phyloP scores from a whole-genome alignment of 2,113 vertebrate genomes.

The Garra rufa region DNA sequence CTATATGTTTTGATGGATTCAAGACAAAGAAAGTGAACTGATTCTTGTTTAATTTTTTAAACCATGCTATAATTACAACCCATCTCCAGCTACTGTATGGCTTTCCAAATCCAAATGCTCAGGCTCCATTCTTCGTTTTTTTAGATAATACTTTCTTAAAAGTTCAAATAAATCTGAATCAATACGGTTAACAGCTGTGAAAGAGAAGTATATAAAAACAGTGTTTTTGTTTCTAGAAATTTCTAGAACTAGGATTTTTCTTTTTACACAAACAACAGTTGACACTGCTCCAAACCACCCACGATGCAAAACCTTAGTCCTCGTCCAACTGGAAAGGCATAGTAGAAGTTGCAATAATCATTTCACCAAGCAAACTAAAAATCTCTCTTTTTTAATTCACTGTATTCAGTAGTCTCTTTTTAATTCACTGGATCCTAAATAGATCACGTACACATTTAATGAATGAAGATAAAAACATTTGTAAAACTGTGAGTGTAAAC shows the following conservation, averaged over 20 bases:
- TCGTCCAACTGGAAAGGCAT: not conserved
- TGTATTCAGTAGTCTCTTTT: not conserved
- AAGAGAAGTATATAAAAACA: not conserved
- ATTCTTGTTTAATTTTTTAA: not conserved
- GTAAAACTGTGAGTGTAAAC: not conserved
- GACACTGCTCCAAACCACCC: conserved; percentile 33
- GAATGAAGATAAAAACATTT: not conserved
- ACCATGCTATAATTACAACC: not conserved
- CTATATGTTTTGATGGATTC: no score
- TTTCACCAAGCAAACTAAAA: not conserved
- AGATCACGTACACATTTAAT: not conserved
- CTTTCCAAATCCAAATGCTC: not conserved
- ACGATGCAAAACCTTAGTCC: not conserved
- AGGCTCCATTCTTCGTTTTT: not conserved
- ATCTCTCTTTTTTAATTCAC: not conserved
- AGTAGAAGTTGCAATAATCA: not conserved
- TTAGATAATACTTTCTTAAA: not conserved
- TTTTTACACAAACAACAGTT: conserved; percentile 29
- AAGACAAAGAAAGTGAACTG: not conserved
- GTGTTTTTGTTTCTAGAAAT: not conserved
- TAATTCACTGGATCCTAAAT: not conserved
- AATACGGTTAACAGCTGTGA: not conserved
- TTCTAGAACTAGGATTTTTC: conserved; percentile 15
- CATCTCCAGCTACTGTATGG: not conserved
- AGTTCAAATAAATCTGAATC: not conserved